Evolutionary conservation across 2,113 vertebrate species (phyloP).

Genomic region (Gnathonemus longibarbis): DNA sequence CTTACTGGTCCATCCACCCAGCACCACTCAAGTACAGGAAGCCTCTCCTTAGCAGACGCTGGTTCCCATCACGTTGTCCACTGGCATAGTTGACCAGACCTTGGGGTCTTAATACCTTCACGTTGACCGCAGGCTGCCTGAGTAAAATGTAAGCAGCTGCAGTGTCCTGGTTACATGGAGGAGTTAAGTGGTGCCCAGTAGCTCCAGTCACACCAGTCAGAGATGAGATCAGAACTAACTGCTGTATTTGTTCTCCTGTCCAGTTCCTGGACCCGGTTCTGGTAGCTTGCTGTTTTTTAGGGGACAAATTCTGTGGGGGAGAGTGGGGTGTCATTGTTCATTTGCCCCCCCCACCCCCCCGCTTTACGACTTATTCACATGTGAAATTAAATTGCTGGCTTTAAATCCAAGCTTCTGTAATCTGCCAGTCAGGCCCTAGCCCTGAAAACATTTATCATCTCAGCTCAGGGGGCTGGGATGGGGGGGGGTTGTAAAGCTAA

Average conservation of each 20-base stretch:
- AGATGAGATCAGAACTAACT: background rate
- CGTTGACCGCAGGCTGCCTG: background rate
- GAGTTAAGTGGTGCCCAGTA: background rate
- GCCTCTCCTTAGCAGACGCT: background rate
- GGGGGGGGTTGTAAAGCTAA: background rate
- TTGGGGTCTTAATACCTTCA: background rate
- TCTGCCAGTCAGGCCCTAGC: conserved; percentile 29
- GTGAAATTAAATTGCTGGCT: conserved; percentile 60
- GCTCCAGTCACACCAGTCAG: background rate
- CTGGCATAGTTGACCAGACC: background rate
- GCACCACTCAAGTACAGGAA: background rate
- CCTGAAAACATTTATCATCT: conserved; percentile 33
- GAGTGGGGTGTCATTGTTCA: background rate
- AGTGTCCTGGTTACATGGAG: background rate
- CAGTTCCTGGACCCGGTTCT: background rate
- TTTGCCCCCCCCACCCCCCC: conserved; percentile 40
- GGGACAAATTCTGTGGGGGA: background rate
- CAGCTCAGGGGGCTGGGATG: background rate
- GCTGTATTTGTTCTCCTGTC: background rate
- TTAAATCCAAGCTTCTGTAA: conserved; percentile 55
- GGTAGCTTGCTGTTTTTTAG: background rate
- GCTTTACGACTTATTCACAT: conserved; percentile 50
- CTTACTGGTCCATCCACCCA: background rate
- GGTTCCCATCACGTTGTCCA: background rate
- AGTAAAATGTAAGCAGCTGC: background rate